Evolutionary conservation across 2,113 vertebrate genomes (phyloP).

Genomic region (Todiramphus chloris): DNA sequence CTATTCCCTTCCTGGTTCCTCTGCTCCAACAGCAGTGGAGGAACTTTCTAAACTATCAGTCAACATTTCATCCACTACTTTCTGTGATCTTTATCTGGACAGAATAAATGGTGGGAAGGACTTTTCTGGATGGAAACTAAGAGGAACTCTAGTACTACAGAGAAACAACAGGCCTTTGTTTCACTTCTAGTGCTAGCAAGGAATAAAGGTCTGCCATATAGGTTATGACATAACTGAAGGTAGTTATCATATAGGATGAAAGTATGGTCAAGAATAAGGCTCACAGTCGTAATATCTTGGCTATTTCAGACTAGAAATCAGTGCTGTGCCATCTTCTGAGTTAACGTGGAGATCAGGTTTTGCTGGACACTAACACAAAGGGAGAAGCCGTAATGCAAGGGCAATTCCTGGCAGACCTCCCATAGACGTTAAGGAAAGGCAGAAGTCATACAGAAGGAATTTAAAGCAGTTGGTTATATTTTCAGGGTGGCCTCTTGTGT

Average conservation of each 20-base stretch:
- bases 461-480: neutral
- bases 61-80: neutral
- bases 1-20: neutral
- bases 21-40: neutral
- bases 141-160: neutral
- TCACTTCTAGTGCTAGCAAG: neutral
- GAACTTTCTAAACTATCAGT: neutral
- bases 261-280: neutral
- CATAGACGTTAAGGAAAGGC: neutral
- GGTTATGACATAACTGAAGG: neutral
- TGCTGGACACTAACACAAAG: neutral
- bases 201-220: neutral
- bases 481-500: neutral
- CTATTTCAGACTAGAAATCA: neutral
- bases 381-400: neutral
- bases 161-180: neutral
- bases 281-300: neutral
- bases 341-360: neutral
- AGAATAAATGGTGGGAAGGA: neutral
- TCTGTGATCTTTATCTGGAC: neutral
- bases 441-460: slow-evolving; percentile 39
- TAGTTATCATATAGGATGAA: neutral
- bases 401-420: neutral
- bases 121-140: neutral
- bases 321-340: neutral